A percentile compares a stretch with the other conserved stretches of the same genome.
Evolutionary conservation across 2,888 invertebrate genomes (phyloP).

Genomic region (Idaea dimidiata): DNA sequence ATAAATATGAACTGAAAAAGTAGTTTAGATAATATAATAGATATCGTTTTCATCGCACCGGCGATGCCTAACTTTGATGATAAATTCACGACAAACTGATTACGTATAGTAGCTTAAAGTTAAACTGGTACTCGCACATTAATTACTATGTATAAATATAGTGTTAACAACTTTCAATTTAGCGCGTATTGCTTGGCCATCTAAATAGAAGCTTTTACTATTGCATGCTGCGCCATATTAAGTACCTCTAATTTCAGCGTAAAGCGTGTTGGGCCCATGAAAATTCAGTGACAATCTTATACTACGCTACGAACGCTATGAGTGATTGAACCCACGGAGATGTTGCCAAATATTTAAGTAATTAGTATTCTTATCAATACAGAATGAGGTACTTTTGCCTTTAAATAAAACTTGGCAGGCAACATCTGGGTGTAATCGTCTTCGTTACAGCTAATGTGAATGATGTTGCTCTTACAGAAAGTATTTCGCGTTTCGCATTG

Average conservation of each 20-base stretch:
- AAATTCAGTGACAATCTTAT: slow-evolving; percentile 38
- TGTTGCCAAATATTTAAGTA: slow-evolving; percentile 58
- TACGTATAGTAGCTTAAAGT: neutral
- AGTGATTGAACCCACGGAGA: slow-evolving; percentile 57
- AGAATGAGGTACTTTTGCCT: neutral
- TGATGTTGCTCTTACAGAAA: slow-evolving; percentile 30
- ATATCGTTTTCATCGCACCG: neutral
- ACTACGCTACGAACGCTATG: slow-evolving; percentile 43
- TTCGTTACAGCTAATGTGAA: slow-evolving; percentile 12
- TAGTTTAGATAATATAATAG: neutral
- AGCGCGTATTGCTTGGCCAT: neutral
- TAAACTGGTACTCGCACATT: neutral
- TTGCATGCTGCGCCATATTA: slow-evolving; percentile 23
- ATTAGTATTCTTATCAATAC: neutral
- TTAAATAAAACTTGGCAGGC: slow-evolving; percentile 9
- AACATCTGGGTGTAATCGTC: slow-evolving; percentile 23
- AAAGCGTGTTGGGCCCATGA: slow-evolving; percentile 51
- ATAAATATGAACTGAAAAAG: neutral
- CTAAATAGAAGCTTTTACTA: slow-evolving; percentile 1
- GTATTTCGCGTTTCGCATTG: slow-evolving; percentile 32
- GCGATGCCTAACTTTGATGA: neutral
- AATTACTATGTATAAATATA: neutral
- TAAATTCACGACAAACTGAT: neutral
- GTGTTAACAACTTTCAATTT: slow-evolving; percentile 1
- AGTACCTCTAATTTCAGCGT: slow-evolving; percentile 36